Evolutionary conservation across 2,888 invertebrate species (phyloP), one percentile per base, ranked within the genome.

Genomic region (Acleris laterana): DNA sequence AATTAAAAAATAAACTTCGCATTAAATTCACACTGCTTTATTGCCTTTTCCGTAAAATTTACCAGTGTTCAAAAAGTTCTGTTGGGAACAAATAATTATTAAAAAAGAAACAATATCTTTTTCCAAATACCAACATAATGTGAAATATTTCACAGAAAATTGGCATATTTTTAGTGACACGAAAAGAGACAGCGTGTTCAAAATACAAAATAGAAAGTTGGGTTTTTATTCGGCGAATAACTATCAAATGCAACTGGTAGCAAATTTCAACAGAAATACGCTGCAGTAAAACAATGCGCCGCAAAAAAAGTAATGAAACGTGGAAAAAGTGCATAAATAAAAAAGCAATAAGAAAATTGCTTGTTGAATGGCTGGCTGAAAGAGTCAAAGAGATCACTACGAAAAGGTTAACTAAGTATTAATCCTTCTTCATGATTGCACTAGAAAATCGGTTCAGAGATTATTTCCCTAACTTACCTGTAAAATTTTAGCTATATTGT

Each of bases 221-320:
- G 20, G 38, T 38, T 42, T 20, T 55, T 42, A 55, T 42, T 42
- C 19, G 20, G 42, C 38, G 19, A 55, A 42, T 13, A 55, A 42
- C 38, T 55, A 20, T 55, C 42, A 20, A 42, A 28, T 13, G 13
- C 55, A n/a, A 20, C 50, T 16, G 50, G 49, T 22, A 5, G 49
- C 49, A 50, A 20, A 22, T 13, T 19, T 9, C 49, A 16, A 20
- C 20, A 5, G 22, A 9, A 22, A 32, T 32, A 32, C 13, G 32
- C 32, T 3, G 32, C 32, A 32, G 32, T 32, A 13, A 28, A 50
- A 50, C 19, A 20, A 20, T 5, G 49, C 11, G 13, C 20, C 13
- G 49, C 1, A 1, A 20, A 50, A 5, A 25, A n/a, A n/a, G n/a
- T n/a, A n/a, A 25, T 22, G 11, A 20, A 50, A 50, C 2, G 22